These are phyloP conservation scores for Amphipoea lucens DNA, from an alignment of 2,888 invertebrate genomes.

Conservation along the genomic window DNA sequence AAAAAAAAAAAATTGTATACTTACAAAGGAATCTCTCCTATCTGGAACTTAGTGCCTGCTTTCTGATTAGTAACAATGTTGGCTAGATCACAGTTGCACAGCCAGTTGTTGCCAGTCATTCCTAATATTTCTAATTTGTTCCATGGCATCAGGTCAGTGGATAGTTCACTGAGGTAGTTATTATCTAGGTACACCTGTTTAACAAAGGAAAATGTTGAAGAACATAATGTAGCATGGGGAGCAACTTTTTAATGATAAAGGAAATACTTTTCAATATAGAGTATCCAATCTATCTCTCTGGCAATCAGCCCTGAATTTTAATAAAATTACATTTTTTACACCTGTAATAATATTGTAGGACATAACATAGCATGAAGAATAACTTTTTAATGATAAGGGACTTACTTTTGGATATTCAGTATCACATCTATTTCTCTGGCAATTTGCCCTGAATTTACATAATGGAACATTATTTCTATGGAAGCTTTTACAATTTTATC, in stretches of 20 bases:
- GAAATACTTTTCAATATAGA: background rate
- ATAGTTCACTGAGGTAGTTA: slow-evolving; percentile 90
- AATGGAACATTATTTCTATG: slow-evolving; percentile 17
- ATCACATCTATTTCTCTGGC: slow-evolving; percentile 3
- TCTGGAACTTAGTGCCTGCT: slow-evolving; percentile 83
- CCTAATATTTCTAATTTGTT: slow-evolving; percentile 88
- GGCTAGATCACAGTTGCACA: slow-evolving; percentile 91
- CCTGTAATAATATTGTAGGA: slow-evolving; percentile 75
- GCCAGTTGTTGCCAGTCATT: slow-evolving; percentile 92
- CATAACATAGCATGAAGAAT: slow-evolving; percentile 4
- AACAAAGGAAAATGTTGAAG: slow-evolving; percentile 14
- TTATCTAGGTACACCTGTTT: slow-evolving; percentile 91
- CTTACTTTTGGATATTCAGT: slow-evolving; percentile 2
- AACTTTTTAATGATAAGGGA: background rate
- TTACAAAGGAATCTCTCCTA: slow-evolving; percentile 85
- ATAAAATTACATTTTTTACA: slow-evolving; percentile 80
- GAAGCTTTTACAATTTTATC: slow-evolving; percentile 23
- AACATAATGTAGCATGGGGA: slow-evolving; percentile 4
- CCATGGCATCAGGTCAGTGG: slow-evolving; percentile 90
- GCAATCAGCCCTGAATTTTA: slow-evolving; percentile 13
- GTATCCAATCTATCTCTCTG: slow-evolving; percentile 4
- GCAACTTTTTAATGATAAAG: slow-evolving; percentile 6
- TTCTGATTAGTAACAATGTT: slow-evolving; percentile 83
- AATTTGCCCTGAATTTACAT: slow-evolving; percentile 24
- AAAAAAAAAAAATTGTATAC: slow-evolving; percentile 60